These are phyloP conservation scores for Liopterus haemorrhoidalis DNA, from an alignment of 2,888 invertebrate species.

Conservation along the genomic window DNA sequence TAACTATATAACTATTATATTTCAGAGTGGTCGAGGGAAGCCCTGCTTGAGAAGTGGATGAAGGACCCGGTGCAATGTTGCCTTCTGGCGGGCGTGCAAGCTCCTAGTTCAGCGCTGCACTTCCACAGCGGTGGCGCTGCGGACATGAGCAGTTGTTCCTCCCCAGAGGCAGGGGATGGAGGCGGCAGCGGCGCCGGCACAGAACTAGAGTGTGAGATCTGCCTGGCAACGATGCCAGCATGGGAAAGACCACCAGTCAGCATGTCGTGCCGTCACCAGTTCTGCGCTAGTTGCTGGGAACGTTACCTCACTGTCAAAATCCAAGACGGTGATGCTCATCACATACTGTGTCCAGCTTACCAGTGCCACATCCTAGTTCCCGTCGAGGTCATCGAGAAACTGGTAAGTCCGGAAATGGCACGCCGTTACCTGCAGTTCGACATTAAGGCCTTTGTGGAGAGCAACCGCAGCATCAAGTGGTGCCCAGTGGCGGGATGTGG, in stretches of 20 bases:
- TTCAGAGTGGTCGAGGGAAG: constrained; percentile 63
- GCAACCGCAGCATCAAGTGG: constrained; percentile 65
- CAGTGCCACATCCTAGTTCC: constrained; percentile 59
- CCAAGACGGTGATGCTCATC: constrained; percentile 59
- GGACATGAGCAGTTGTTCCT: constrained; percentile 38
- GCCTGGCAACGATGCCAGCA: constrained; percentile 47
- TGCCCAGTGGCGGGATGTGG: constrained; percentile 64
- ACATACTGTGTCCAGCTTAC: constrained; percentile 60
- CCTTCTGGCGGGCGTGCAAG: constrained; percentile 59
- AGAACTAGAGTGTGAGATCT: constrained; percentile 55
- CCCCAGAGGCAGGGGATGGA: constrained; percentile 17
- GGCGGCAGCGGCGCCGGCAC: constrained; percentile 10
- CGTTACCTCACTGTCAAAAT: constrained; percentile 60
- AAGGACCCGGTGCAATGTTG: constrained; percentile 59
- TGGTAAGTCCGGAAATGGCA: constrained; percentile 62
- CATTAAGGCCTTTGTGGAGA: constrained; percentile 66
- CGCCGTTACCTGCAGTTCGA: constrained; percentile 62
- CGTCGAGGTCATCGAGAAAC: constrained; percentile 58
- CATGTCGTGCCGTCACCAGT: constrained; percentile 58
- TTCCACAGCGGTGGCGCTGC: constrained; percentile 38
- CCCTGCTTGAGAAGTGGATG: constrained; percentile 62
- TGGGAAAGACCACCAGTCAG: constrained; percentile 50
- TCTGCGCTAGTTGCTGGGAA: constrained; percentile 62
- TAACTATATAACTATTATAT: too few relatives aligned
- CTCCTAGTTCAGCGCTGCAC: constrained; percentile 51